Conservation (phyloP, 1,140 invertebrate genomes). For the Drosophila ananassae region DNA sequence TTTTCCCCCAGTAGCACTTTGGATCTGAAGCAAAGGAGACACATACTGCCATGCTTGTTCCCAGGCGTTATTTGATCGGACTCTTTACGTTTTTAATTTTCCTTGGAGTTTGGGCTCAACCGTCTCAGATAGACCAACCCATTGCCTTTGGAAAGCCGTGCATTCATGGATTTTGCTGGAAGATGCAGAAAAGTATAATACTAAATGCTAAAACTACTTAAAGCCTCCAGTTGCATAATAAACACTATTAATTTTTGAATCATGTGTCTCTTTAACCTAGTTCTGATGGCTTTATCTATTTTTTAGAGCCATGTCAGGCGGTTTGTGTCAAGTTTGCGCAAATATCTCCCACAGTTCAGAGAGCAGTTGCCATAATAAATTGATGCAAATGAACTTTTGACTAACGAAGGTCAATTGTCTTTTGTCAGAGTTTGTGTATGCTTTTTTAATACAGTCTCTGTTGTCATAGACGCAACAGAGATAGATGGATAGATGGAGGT, state of each 20-base stretch:
- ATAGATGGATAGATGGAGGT: conserved; percentile 23
- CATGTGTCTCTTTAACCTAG: conserved; percentile 12
- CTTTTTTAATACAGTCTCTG: conserved; percentile 43
- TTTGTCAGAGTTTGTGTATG: conserved; percentile 29
- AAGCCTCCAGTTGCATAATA: background rate
- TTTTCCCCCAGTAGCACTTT: no score
- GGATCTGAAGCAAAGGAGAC: no score
- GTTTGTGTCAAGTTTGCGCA: conserved; percentile 25
- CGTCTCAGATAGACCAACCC: no score
- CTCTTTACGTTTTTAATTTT: no score
- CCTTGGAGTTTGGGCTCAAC: no score
- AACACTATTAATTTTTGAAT: background rate
- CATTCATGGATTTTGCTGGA: background rate
- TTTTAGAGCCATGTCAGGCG: conserved; percentile 1
- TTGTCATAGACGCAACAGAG: conserved; percentile 57
- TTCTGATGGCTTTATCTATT: conserved; percentile 17
- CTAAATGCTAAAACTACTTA: no score
- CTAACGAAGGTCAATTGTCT: conserved; percentile 74
- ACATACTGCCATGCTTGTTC: no score
- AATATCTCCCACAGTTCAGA: conserved; percentile 45
- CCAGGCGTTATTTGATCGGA: no score
- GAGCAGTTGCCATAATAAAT: conserved; percentile 51
- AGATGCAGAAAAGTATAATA: background rate
- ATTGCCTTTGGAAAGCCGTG: background rate
- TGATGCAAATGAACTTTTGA: conserved; percentile 66